phyloP scores from a whole-genome alignment of 1,140 invertebrate species.

The Ditylenchus dipsaci region DNA sequence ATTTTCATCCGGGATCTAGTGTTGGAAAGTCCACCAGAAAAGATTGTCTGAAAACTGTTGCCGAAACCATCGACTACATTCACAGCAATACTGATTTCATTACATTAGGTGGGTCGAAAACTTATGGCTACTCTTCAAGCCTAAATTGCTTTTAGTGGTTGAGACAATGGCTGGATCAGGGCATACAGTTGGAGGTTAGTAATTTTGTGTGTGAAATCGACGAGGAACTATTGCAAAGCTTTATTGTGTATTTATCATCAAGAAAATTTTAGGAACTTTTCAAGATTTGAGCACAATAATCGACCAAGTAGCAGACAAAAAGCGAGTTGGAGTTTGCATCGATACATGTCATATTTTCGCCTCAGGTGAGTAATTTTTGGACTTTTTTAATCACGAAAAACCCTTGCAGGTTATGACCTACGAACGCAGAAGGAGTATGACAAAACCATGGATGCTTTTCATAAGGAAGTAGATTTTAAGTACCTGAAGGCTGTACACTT shows the following conservation, averaged over 20 bases:
- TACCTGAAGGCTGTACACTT: conserved; percentile 64
- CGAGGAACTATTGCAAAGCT: too few relatives aligned
- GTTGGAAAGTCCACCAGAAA: conserved; percentile 58
- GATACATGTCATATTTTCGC: conserved; percentile 65
- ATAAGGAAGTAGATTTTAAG: conserved; percentile 61
- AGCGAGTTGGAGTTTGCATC: conserved; percentile 63
- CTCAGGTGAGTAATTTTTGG: conserved; percentile 58
- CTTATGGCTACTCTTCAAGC: conserved; percentile 30
- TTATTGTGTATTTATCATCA: too few relatives aligned
- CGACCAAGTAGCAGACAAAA: conserved; percentile 61
- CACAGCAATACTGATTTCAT: conserved; percentile 60
- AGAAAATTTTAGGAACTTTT: conserved; percentile 57
- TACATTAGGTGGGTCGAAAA: conserved; percentile 47
- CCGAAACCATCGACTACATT: conserved; percentile 62
- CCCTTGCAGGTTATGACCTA: conserved; percentile 61
- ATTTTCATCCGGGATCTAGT: conserved; percentile 60
- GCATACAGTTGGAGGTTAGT: conserved; percentile 59
- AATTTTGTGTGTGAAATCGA: too few relatives aligned
- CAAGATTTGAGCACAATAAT: conserved; percentile 62
- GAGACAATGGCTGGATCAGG: conserved; percentile 63
- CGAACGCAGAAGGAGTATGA: conserved; percentile 59
- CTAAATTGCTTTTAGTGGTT: conserved; percentile 60
- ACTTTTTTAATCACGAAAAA: not conserved
- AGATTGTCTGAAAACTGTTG: conserved; percentile 60
- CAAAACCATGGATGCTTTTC: conserved; percentile 61